A percentile compares a stretch with the other conserved stretches of the same genome.
phyloP scores from a whole-genome alignment of 2,888 invertebrate species.

The Lasioglossum zephyrum region DNA sequence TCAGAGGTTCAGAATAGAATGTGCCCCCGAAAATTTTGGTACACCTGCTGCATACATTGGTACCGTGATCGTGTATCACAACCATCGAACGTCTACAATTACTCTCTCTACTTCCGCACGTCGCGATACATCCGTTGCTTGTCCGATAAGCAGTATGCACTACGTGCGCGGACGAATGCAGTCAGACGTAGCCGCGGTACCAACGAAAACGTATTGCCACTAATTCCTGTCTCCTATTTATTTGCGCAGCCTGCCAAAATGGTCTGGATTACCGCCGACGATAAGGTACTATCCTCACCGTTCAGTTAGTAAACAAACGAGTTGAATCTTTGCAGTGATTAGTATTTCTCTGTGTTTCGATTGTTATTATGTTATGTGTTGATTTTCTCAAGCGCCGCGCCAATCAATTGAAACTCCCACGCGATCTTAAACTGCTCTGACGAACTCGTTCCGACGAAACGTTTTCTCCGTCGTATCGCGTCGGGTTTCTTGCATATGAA shows the following conservation, averaged over 20 bases:
- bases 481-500: too few relatives aligned
- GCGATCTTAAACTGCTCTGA: background rate
- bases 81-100: conserved; percentile 27
- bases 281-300: conserved; percentile 78
- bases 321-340: conserved; percentile 9
- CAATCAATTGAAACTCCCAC: background rate
- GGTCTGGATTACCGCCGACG: conserved; percentile 83
- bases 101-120: conserved; percentile 41
- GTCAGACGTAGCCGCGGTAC: conserved; percentile 44
- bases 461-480: too few relatives aligned
- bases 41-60: conserved; percentile 35
- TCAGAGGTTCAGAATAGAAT: conserved; percentile 32
- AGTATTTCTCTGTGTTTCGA: conserved; percentile 3
- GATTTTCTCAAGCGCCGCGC: background rate
- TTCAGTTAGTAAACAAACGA: conserved; percentile 27
- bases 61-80: conserved; percentile 31
- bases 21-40: conserved; percentile 30
- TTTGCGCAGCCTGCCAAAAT: conserved; percentile 83
- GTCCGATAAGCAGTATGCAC: conserved; percentile 39
- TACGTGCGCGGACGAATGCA: conserved; percentile 28
- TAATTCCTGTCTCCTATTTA: conserved; percentile 82
- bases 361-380: background rate
- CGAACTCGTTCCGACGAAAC: background rate
- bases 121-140: conserved; percentile 42
- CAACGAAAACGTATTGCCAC: conserved; percentile 52